These are phyloP conservation scores for Synanthedon myopaeformis DNA, from an alignment of 2,888 invertebrate species.

Conservation along the genomic window DNA sequence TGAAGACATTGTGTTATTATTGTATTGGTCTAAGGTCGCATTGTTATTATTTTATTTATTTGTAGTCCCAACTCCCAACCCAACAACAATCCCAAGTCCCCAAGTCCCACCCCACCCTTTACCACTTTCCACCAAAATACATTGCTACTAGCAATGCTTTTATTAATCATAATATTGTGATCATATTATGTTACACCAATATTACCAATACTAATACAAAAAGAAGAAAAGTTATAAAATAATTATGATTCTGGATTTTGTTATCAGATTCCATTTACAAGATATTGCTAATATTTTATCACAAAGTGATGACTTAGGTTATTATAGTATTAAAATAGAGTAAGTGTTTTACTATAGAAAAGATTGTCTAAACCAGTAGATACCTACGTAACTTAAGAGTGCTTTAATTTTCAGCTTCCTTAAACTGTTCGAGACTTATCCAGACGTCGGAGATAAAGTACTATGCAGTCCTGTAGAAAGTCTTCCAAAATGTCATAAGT, in stretches of 20 bases:
- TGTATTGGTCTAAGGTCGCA: too few species aligned
- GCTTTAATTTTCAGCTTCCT: conserved; percentile 70
- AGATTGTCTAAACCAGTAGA: too few species aligned
- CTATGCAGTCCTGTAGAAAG: conserved; percentile 73
- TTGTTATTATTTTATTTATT: too few species aligned
- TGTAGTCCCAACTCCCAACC: too few species aligned
- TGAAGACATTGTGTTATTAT: too few species aligned
- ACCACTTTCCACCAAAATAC: too few species aligned
- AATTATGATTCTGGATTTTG: conserved; percentile 66
- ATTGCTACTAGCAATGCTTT: too few species aligned
- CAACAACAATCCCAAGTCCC: too few species aligned
- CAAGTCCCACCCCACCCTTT: too few species aligned
- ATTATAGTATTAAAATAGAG: conserved; percentile 78
- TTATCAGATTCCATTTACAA: conserved; percentile 70
- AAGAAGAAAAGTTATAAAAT: background rate
- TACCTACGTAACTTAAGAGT: background rate
- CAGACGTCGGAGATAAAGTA: conserved; percentile 75
- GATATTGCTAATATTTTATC: conserved; percentile 74
- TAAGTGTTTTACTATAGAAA: conserved; percentile 40
- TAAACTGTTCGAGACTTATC: conserved; percentile 76
- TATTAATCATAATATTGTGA: too few species aligned
- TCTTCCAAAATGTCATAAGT: conserved; percentile 73
- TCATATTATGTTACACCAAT: too few species aligned
- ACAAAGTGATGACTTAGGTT: conserved; percentile 68
- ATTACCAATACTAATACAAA: too few species aligned